phyloP scores from a whole-genome alignment of 1,140 invertebrate genomes.

The Philaenus spumarius region DNA sequence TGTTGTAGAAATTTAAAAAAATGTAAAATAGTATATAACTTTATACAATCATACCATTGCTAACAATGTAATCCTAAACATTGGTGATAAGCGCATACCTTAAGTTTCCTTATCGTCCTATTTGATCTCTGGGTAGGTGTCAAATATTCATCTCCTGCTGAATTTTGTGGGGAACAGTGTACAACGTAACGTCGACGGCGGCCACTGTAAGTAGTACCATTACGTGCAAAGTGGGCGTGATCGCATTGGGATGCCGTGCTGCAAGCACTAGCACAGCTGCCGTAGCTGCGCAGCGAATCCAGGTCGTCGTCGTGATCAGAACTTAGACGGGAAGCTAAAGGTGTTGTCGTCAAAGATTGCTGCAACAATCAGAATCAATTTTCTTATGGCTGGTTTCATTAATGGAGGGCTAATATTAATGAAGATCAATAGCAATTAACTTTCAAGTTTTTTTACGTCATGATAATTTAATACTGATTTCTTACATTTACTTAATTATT shows the following conservation, averaged over 20 bases:
- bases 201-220: slow-evolving; percentile 67
- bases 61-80: no score
- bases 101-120: slow-evolving; percentile 61
- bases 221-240: slow-evolving; percentile 69
- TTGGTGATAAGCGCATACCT: no score
- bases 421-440: no score
- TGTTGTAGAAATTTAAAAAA: no score
- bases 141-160: slow-evolving; percentile 67
- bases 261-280: slow-evolving; percentile 54
- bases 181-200: slow-evolving; percentile 67
- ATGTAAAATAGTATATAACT: no score
- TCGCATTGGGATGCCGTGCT: slow-evolving; percentile 45
- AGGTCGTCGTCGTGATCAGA: slow-evolving; percentile 52
- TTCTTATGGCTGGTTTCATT: no score
- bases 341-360: slow-evolving; percentile 18
- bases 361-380: no score
- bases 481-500: no score
- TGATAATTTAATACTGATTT: no score
- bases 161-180: slow-evolving; percentile 71
- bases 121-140: slow-evolving; percentile 79
- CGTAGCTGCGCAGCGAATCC: slow-evolving; percentile 67
- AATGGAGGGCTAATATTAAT: no score
- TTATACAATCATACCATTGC: no score
- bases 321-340: background rate
- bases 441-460: no score